Evolutionary conservation across 2,113 vertebrate species (phyloP), one percentile per base, ranked within the genome.

Genomic region (Chrysemys picta): DNA sequence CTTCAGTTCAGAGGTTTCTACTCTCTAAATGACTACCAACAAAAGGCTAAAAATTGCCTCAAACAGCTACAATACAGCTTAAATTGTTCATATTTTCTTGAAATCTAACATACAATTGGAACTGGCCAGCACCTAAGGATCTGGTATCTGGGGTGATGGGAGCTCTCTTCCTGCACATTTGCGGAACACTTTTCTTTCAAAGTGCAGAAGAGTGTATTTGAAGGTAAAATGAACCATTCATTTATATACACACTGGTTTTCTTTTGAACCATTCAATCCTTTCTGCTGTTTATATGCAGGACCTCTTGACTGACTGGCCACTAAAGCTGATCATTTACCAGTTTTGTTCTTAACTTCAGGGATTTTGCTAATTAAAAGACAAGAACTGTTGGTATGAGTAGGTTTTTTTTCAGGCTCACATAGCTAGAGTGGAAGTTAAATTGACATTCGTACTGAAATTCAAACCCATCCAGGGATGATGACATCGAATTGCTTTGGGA

Each of bases 401-500:
- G 25, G 82, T 97, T 89, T 56, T 94, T 24, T 82, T 65, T 35
- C 35, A 80, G 16, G 52, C 38, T 82, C 0, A 0, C 17, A 9
- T 54, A 95, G 80, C 29, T 69, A 9, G 53, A 53, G 38, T 88
- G 57, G 49, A 54, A 59, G 90, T 92, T 1, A 38, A 52, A 72
- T 24, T 52, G 87, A 90, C 19, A 88, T 79, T 52, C 79, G 84
- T 52, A 89, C 17, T 53, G n/a, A 27, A 84, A 49, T 96, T 96
- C 89, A 49, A 53, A n/a, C 38, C 35, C 11, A 78, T 79, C 88
- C 12, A 84, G 75, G 84, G 87, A 45, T 78, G 94, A 87, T 54
- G 89, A 95, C 94, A 91, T 88, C 78, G 79, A 1, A 93, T 91
- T 86, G 31, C n/a, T n/a, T 12, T 91, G 88, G 87, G 85, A 91